phyloP scores from a whole-genome alignment of 2,113 vertebrate genomes.

The Illadopsis cleaveri region DNA sequence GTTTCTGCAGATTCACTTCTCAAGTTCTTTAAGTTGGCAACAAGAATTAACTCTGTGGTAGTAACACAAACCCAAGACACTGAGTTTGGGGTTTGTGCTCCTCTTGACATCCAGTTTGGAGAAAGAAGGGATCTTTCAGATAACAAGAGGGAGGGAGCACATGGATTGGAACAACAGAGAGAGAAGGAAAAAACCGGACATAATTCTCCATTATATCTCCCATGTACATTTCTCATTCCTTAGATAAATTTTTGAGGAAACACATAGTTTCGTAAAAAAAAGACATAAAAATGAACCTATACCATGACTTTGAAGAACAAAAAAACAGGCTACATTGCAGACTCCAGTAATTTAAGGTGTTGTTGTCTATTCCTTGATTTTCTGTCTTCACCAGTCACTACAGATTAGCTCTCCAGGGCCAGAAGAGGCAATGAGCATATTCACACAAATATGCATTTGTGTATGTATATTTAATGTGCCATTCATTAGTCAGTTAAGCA shows the following conservation, averaged over 20 bases:
- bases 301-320: not conserved
- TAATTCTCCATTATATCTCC: not conserved
- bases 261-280: not conserved
- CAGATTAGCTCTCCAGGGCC: not conserved
- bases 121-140: not conserved
- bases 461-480: not conserved
- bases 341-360: not conserved
- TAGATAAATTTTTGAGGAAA: not conserved
- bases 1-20: not conserved
- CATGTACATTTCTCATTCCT: not conserved
- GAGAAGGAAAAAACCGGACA: accelerated
- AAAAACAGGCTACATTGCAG: not conserved
- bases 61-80: not conserved
- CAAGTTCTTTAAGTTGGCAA: not conserved
- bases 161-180: not conserved
- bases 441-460: not conserved
- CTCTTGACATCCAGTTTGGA: not conserved
- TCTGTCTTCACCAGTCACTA: not conserved
- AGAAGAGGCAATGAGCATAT: not conserved
- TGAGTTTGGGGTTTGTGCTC: not conserved
- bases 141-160: not conserved
- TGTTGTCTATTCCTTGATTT: not conserved
- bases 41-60: not conserved
- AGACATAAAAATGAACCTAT: not conserved
- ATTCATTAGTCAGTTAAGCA: not conserved